Evolutionary conservation across 1,140 invertebrate species (phyloP).

Genomic region (Ptiloglossa arizonensis): DNA sequence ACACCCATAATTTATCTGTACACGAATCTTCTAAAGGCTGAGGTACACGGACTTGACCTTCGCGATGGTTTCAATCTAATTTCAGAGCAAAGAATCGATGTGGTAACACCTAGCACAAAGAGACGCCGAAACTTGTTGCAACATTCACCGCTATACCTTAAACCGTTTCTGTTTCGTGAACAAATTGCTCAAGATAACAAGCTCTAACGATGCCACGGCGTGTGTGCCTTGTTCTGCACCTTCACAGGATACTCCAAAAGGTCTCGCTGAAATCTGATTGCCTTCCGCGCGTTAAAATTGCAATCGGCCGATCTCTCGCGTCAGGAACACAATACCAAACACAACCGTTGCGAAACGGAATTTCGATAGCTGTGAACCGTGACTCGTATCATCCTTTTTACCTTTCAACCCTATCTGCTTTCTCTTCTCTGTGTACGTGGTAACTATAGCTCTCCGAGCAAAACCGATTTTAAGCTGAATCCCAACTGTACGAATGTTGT

Average conservation of each 20-base stretch:
- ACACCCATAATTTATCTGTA: background rate
- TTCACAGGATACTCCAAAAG: slow-evolving; percentile 1
- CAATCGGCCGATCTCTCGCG: slow-evolving; percentile 29
- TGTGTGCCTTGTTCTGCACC: background rate
- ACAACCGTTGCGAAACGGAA: slow-evolving; percentile 35
- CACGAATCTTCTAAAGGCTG: background rate
- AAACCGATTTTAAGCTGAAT: background rate
- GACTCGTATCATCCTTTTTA: slow-evolving; percentile 20
- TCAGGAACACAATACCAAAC: slow-evolving; percentile 42
- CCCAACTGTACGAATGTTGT: no score
- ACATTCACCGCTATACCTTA: background rate
- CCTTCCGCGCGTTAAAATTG: slow-evolving; percentile 38
- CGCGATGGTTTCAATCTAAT: no score
- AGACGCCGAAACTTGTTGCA: background rate
- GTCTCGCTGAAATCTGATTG: slow-evolving; percentile 45
- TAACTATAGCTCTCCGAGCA: background rate
- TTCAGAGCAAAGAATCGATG: background rate
- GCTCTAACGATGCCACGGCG: background rate
- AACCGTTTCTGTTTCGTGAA: background rate
- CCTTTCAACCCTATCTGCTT: slow-evolving; percentile 25
- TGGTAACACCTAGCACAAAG: background rate
- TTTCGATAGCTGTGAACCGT: slow-evolving; percentile 44
- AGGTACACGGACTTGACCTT: no score
- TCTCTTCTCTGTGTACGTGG: background rate
- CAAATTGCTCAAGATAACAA: slow-evolving; percentile 29